phyloP scores from a whole-genome alignment of 2,888 invertebrate species.

The Drosophila mettleri region DNA sequence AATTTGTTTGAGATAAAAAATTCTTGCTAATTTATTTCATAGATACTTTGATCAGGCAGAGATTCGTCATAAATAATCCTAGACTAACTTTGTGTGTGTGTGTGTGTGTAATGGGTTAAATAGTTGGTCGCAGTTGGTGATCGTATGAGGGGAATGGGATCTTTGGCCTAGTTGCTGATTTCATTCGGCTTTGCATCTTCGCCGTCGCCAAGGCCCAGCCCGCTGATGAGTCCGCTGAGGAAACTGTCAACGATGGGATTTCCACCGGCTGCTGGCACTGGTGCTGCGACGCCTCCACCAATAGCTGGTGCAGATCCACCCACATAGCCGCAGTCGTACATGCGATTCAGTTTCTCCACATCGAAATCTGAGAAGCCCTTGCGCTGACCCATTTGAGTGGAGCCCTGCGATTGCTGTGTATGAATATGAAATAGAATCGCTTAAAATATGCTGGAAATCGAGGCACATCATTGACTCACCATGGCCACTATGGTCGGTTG shows the following conservation, averaged over 20 bases:
- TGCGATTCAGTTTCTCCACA: conserved; percentile 89
- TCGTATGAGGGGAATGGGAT: conserved; percentile 42
- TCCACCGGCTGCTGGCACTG: conserved; percentile 43
- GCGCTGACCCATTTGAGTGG: conserved; percentile 89
- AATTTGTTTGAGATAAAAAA: background rate
- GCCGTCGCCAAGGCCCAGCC: conserved; percentile 77
- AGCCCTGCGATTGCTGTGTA: conserved; percentile 72
- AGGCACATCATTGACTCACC: conserved; percentile 84
- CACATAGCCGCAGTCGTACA: conserved; percentile 88
- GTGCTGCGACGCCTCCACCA: conserved; percentile 18
- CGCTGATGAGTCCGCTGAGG: conserved; percentile 80
- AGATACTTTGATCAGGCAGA: conserved; percentile 46
- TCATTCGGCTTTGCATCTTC: conserved; percentile 11
- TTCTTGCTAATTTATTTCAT: conserved; percentile 44
- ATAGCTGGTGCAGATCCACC: conserved; percentile 24
- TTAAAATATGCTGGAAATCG: background rate
- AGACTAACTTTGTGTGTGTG: conserved; percentile 21
- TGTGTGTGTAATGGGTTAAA: conserved; percentile 62
- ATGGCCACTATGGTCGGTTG: conserved; percentile 89
- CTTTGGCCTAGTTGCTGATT: conserved; percentile 23
- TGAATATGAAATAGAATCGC: background rate
- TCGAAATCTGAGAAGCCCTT: conserved; percentile 90
- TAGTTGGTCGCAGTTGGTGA: conserved; percentile 55
- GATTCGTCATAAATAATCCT: conserved; percentile 38
- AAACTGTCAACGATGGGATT: conserved; percentile 80